Evolutionary conservation across 2,113 vertebrate genomes (phyloP).

Genomic region (Coturnix japonica): DNA sequence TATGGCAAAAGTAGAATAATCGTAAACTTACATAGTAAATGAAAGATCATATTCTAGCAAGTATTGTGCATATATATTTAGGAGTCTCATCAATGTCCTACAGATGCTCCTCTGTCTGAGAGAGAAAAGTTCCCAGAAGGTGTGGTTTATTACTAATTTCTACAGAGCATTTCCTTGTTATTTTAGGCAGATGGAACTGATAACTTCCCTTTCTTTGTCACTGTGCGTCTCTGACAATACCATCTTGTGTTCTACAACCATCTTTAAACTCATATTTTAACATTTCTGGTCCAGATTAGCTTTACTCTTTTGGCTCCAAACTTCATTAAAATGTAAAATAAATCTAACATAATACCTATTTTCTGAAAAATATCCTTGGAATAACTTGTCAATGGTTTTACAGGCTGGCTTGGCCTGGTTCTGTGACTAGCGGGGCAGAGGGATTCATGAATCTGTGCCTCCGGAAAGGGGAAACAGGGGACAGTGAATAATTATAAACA

Average conservation of each 20-base stretch:
- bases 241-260: neutral
- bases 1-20: neutral
- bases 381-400: neutral
- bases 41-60: neutral
- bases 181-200: neutral
- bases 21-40: neutral
- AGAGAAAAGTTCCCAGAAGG: neutral
- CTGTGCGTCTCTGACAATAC: neutral
- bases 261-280: neutral
- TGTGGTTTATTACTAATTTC: neutral
- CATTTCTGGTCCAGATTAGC: accelerated
- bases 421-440: no score
- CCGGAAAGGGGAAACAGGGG: no score
- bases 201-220: neutral
- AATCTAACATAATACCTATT: neutral
- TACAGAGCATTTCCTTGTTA: neutral
- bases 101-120: neutral
- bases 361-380: neutral
- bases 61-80: neutral
- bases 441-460: no score
- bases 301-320: neutral
- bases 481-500: no score
- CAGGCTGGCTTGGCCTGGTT: no score
- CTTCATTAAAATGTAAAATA: neutral
- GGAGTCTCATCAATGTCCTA: neutral